Conservation (phyloP, 1,140 invertebrate genomes). For the Drosophila takahashii region DNA sequence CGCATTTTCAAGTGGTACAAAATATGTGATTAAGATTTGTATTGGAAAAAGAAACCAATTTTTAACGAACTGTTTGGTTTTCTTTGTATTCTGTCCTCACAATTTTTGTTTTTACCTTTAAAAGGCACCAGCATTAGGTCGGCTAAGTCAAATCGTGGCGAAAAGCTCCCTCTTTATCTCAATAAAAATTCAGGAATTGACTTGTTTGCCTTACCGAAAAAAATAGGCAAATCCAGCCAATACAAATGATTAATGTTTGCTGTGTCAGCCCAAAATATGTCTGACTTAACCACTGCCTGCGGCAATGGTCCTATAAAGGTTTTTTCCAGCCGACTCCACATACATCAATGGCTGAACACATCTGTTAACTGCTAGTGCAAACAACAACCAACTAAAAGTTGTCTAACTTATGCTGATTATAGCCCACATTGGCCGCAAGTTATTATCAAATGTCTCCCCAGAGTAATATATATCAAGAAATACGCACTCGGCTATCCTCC, state of each 20-base stretch:
- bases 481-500: neutral
- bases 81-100: no score
- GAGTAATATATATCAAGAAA: constrained; percentile 72
- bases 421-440: constrained; percentile 74
- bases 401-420: constrained; percentile 79
- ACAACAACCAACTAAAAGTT: constrained; percentile 56
- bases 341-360: constrained; percentile 16
- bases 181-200: constrained; percentile 52
- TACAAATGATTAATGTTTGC: constrained; percentile 77
- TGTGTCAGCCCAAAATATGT: constrained; percentile 77
- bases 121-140: neutral
- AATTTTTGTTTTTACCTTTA: neutral
- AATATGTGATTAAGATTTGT: no score
- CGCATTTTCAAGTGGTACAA: constrained; percentile 22
- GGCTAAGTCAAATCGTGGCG: constrained; percentile 23
- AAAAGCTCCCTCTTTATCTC: constrained; percentile 11
- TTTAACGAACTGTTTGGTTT: no score
- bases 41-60: no score
- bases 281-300: constrained; percentile 21
- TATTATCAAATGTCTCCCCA: constrained; percentile 81
- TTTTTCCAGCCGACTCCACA: constrained; percentile 15
- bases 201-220: constrained; percentile 61
- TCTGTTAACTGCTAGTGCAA: constrained; percentile 34
- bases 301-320: constrained; percentile 38
- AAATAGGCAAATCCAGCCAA: constrained; percentile 28